Percentiles rank a stretch among this genome's conserved stretches.
Evolutionary conservation across 30 jellyfish, hydroid and myxozoan genomes (phyloP).

Genomic region (Aurelia aurita complex sp. Pacific): DNA sequence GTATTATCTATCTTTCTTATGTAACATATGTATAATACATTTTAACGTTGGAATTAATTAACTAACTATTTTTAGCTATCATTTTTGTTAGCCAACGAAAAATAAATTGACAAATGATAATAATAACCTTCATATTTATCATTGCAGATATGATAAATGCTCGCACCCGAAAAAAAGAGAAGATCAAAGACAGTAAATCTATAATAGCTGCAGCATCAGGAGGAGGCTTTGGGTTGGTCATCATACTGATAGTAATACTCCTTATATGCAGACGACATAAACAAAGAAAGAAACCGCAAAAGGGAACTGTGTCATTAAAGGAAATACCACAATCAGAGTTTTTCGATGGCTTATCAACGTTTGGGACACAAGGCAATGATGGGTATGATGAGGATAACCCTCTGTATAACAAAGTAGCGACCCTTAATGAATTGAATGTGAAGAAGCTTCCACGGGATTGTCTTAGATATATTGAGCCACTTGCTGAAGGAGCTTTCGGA

Average conservation of each 20-base stretch:
- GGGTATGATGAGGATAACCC: constrained; percentile 55
- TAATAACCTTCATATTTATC: background rate
- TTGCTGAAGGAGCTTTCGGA: constrained; percentile 95
- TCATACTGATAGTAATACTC: constrained; percentile 4
- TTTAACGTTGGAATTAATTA: too few relatives aligned
- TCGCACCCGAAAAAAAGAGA: background rate
- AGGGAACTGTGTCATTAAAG: constrained; percentile 19
- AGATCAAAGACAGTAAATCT: background rate
- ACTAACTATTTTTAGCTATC: too few relatives aligned
- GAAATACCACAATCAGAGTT: constrained; percentile 46
- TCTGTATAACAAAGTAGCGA: constrained; percentile 24
- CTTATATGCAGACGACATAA: constrained; percentile 14
- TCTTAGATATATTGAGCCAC: constrained; percentile 50
- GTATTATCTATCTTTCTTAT: too few relatives aligned
- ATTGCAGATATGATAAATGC: constrained; percentile 6
- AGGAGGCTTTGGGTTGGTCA: constrained; percentile 51
- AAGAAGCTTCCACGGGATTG: constrained; percentile 40
- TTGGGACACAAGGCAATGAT: constrained; percentile 12
- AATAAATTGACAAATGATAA: too few relatives aligned
- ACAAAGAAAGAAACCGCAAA: background rate
- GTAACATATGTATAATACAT: too few relatives aligned
- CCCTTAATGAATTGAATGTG: constrained; percentile 19
- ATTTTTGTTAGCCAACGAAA: too few relatives aligned
- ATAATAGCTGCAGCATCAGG: constrained; percentile 47
- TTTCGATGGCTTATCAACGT: constrained; percentile 48